Evolutionary conservation across 37 sponge, comb jelly and placozoan genomes (phyloP).

Genomic region (Petrosia ficiformis): DNA sequence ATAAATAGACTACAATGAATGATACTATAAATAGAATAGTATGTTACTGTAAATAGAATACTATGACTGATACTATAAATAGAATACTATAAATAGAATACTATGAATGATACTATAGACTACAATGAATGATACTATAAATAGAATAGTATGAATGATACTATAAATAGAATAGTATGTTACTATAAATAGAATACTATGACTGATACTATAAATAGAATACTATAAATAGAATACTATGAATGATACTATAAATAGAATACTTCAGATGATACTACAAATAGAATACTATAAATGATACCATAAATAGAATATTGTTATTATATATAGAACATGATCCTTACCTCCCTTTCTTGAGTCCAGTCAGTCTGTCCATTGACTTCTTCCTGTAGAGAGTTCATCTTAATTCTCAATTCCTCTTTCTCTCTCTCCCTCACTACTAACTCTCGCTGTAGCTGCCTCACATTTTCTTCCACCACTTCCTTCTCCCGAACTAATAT

Average conservation of each 20-base stretch:
- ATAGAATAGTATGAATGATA: not conserved
- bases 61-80: no score
- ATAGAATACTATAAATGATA: no score
- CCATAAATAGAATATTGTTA: no score
- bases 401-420: not conserved
- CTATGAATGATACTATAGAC: no score
- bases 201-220: no score
- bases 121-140: not conserved
- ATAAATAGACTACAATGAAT: no score
- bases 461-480: not conserved
- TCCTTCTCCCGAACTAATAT: not conserved
- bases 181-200: not conserved
- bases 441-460: not conserved
- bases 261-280: not conserved
- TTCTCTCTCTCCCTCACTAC: constrained; percentile 37
- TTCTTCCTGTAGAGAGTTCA: not conserved
- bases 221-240: not conserved
- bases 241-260: no score
- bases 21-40: no score
- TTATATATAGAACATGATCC: no score
- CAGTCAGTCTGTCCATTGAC: not conserved
- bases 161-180: not conserved
- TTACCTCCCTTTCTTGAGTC: constrained; percentile 27
- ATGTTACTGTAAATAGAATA: no score
- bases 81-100: no score